Evolutionary conservation across 2,113 vertebrate species (phyloP), one percentile per base, ranked within the genome.

Genomic region (Oncorhynchus mykiss): DNA sequence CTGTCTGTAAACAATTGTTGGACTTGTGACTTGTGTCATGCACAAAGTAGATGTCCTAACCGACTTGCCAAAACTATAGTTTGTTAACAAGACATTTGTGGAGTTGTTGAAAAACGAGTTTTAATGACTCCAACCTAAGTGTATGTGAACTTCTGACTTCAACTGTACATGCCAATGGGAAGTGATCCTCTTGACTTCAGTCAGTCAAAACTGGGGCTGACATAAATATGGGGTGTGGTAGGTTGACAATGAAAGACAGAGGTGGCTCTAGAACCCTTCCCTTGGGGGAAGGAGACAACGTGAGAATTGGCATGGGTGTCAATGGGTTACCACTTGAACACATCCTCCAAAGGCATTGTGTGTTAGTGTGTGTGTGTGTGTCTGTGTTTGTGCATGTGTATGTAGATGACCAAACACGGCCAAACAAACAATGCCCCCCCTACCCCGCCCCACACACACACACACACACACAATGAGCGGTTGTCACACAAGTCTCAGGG

Each of bases 401-500:
- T 25, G 62, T 65, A 70, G n/a, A 76, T 14, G 49, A 34, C 79
- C 18, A 11, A 51, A 16, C 49, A 60, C 16, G 51, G 12, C 59
- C 59, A 60, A 22, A 67, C 27, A 80, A 83, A 88, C 87, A 90
- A 91, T 88, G 82, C 49, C 71, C 9, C n/a, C 68, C 78, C 83
- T 67, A 4, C 64, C 78, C 82, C 72, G 74, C 54, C 8, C 31
- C 54, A 39, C 70, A 39, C 66, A 62, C 73, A 66, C 73, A 70
- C 91, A 93, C 70, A 51, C 66, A 62, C 73, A 70, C 73, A 70
- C 91, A 93, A 91, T 90, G 75, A 80, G 84, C 57, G 76, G 88
- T 88, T 93, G 89, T 91, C 92, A 90, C 90, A 92, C 87, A 90
- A 71, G 81, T 89, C 90, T 92, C 86, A 85, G 68, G 87, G 88